Evolutionary conservation across 2,888 invertebrate species (phyloP), one percentile per base, ranked within the genome.

Genomic region (Synanthedon formicaeformis): DNA sequence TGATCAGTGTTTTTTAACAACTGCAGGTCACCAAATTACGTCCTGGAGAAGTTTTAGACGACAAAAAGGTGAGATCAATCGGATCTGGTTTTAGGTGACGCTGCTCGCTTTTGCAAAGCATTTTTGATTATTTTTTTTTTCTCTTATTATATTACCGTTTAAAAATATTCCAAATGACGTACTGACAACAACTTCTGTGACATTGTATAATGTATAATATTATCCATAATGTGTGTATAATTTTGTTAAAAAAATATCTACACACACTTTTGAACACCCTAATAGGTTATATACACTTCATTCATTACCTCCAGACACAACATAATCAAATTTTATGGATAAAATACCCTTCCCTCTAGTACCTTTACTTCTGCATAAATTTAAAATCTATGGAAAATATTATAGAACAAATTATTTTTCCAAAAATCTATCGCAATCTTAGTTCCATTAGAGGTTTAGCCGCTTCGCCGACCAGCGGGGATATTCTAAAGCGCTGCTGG

Each of bases 21-120:
- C 34, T 34, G 10, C 88, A 88, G 94, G 94, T 94, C 89, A 94
- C 92, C 88, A 94, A 95, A 92, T 94, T 96, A 88, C 95, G 96
- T 74, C 96, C 96, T 71, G 96, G 96, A 85, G 96, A 96, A 92
- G 94, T 96, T 85, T 87, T 95, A 90, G 95, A 95, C 89, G 96
- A 96, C 84, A 94, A 93, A 91, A 94, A 95, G 96, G 96, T 96
- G 94, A 94, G 86, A 84, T 78, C 75, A 74, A 77, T 76, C 81
- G 83, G 82, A 75, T 82, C 84, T 83, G 73, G 69, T 78, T 78
- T 78, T 83, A 84, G 84, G 82, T 81, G 83, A 81, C 78, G 78
- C 81, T 85, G 80, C 81, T 84, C 80, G 86, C 86, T 87, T 83
- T 79, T 81, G 84, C 84, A 80, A 83, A 84, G 82, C 84, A 82